Percentiles rank a stretch among this genome's conserved stretches.
Evolutionary conservation across 2,113 vertebrate species (phyloP).

Genomic region (Mustelus asterias): DNA sequence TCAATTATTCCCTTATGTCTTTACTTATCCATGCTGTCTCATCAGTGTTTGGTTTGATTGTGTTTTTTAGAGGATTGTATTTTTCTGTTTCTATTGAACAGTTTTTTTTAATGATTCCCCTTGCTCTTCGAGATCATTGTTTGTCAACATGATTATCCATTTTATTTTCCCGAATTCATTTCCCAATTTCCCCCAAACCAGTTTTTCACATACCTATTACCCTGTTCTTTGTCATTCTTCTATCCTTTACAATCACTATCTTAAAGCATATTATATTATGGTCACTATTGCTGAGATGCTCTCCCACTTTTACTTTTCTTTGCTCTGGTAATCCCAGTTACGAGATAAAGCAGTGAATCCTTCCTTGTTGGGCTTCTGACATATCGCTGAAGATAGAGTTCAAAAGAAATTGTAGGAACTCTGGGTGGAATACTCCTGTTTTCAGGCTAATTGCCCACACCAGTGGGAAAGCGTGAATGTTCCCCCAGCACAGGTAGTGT

Average conservation of each 20-base stretch:
- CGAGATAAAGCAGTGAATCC: background rate
- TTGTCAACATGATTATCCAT: background rate
- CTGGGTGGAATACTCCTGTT: background rate
- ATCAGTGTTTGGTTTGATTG: too few relatives aligned
- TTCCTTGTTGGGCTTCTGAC: background rate
- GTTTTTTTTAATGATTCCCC: background rate
- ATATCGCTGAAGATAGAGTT: background rate
- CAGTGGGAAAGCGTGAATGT: too few relatives aligned
- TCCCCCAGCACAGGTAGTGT: too few relatives aligned
- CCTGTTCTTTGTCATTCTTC: background rate
- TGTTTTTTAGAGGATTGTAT: too few relatives aligned
- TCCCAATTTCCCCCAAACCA: background rate
- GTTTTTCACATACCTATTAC: background rate
- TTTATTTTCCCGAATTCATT: background rate
- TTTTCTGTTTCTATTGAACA: too few relatives aligned
- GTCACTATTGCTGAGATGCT: background rate
- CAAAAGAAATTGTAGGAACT: background rate
- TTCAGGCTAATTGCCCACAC: too few relatives aligned
- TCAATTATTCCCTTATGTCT: too few relatives aligned
- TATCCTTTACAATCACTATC: background rate
- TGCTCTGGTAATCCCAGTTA: background rate
- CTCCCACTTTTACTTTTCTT: background rate
- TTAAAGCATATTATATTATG: background rate
- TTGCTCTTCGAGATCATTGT: background rate
- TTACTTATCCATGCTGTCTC: too few relatives aligned